A percentile compares a stretch with the other conserved stretches of the same genome.
phyloP scores from a whole-genome alignment of 2,113 vertebrate genomes.

The Saguinus midas region DNA sequence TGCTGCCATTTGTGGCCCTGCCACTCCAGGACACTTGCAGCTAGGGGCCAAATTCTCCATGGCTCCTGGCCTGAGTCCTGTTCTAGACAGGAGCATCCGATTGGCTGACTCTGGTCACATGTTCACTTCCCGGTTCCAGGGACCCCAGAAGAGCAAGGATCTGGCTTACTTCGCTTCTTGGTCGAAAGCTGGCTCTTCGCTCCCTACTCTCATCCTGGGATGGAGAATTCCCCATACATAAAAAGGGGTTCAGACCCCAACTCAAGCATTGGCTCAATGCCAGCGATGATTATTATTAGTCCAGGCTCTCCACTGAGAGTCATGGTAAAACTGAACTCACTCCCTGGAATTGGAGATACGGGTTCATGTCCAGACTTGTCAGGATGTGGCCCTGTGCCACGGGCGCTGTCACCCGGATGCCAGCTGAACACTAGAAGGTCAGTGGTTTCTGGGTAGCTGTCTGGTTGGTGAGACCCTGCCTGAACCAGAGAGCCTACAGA shows the following conservation, averaged over 20 bases:
- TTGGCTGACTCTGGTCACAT: not conserved
- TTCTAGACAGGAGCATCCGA: accelerated
- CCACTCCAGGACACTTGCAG: not conserved
- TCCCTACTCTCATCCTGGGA: not conserved
- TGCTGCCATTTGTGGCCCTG: not conserved
- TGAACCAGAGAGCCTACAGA: not conserved
- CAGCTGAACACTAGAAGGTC: not conserved
- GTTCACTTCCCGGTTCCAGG: not conserved
- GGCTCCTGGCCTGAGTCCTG: too few relatives aligned
- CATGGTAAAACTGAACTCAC: not conserved
- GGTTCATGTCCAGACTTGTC: not conserved
- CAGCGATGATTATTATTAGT: not conserved
- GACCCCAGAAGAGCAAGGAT: not conserved
- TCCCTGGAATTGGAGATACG: not conserved
- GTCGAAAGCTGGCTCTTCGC: not conserved
- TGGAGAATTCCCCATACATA: not conserved
- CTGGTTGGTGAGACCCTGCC: not conserved
- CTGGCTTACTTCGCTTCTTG: not conserved
- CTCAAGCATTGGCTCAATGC: accelerated
- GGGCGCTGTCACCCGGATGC: not conserved
- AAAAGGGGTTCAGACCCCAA: not conserved
- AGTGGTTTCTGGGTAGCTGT: not conserved
- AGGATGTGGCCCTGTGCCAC: not conserved
- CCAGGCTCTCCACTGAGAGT: not conserved
- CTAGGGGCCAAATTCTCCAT: accelerated